These are phyloP conservation scores for Narcine bancroftii DNA, from an alignment of 2,113 vertebrate species.

Conservation along the genomic window DNA sequence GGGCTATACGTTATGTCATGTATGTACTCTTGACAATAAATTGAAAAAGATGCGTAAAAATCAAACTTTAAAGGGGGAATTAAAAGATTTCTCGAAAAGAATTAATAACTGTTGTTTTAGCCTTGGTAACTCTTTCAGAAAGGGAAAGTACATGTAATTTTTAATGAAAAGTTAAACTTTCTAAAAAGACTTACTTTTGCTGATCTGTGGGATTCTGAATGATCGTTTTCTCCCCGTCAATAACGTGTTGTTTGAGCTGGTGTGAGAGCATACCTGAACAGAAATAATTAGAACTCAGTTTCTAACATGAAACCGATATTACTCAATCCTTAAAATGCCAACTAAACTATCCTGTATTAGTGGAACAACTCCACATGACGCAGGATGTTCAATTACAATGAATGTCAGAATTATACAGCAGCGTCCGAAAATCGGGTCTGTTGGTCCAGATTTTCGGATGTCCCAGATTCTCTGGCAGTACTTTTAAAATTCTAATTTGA, in stretches of 20 bases:
- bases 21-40: too few species aligned
- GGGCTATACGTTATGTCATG: too few species aligned
- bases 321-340: background rate
- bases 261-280: slow-evolving; percentile 86
- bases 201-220: slow-evolving; percentile 96
- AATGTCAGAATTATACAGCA: background rate
- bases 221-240: slow-evolving; percentile 94
- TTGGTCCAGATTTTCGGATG: too few species aligned
- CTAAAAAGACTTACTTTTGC: slow-evolving; percentile 67
- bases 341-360: background rate
- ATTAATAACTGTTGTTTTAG: background rate
- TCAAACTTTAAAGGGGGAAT: background rate
- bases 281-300: background rate
- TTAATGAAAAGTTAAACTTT: background rate
- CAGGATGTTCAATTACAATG: background rate
- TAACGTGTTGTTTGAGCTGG: slow-evolving; percentile 91
- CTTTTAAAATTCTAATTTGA: too few species aligned
- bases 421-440: too few species aligned
- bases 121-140: background rate
- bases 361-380: background rate
- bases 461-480: too few species aligned
- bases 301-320: background rate
- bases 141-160: background rate
- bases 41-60: too few species aligned
- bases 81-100: background rate